Evolutionary conservation across 2,113 vertebrate species (phyloP).

Genomic region (Rhipidura dahli): DNA sequence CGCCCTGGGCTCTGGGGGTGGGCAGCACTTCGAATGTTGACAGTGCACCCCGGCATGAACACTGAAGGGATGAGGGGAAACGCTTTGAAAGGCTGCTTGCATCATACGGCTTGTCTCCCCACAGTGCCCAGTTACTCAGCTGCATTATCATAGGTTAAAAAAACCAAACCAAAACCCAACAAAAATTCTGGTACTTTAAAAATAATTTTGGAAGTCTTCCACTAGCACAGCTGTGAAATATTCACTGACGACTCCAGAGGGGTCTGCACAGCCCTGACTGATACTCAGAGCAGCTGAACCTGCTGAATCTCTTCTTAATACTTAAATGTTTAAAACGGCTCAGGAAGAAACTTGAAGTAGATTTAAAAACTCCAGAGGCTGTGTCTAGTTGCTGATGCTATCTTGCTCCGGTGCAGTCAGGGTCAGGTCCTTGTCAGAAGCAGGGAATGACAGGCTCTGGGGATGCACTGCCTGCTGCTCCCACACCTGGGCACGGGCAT

Average conservation of each 20-base stretch:
- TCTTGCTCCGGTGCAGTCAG: background rate
- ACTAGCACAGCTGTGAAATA: background rate
- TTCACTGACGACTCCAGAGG: background rate
- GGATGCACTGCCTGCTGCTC: accelerated
- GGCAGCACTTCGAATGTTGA: accelerated
- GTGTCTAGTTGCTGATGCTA: background rate
- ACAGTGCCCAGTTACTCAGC: background rate
- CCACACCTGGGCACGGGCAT: background rate
- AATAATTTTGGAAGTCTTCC: background rate
- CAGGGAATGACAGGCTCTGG: background rate
- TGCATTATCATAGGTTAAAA: background rate
- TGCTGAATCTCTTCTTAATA: background rate
- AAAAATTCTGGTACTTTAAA: background rate
- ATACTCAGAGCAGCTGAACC: background rate
- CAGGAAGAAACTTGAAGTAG: background rate
- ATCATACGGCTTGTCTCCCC: background rate
- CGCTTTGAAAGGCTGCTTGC: background rate
- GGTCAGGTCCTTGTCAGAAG: background rate
- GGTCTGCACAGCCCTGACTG: background rate
- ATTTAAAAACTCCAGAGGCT: background rate
- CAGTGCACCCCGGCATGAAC: accelerated
- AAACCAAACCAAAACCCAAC: background rate
- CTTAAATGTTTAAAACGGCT: background rate
- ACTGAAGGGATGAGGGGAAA: background rate
- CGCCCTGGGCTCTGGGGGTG: accelerated